Base-by-base conservation (phyloP, 1,140 invertebrate genomes). In the Calephelis virginiensis region DNA sequence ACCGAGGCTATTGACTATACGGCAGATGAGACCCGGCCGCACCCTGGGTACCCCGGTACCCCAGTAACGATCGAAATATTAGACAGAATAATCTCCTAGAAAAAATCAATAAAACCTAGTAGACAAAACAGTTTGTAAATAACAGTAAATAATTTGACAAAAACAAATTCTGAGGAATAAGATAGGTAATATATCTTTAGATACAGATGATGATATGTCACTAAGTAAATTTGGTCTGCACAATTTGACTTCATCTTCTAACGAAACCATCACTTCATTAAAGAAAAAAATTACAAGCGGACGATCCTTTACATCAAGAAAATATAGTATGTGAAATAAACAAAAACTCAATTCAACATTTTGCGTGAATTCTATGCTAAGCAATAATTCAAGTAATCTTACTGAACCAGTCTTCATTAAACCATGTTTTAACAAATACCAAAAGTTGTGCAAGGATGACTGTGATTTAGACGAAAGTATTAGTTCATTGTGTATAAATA, bases 391-490 rank as follows among this genome's bases (percentile, higher is more conserved):
- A 38, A 82, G 76, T 71, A 76, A 78, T 43, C 67, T 85, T 8
- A 76, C 82, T 13, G 83, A 91, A 13, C 78, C 76, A 56, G 74
- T 91, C 56, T 89, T 89, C 62, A 63, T 78, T 11, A 90, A 88
- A 72, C 85, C 89, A 11, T 82, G 82, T 10, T 90, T 89, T 63
- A 85, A 89, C 65, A 84, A 83, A 53, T 91, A 88, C 69, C 87
- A 89, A 68, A 88, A 90, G 64, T 67, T 83, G 11, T 66, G 68
- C 8, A 88, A 84, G 61, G 84, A 88, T 47, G 87, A 90, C 65
- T 90, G 88, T 0, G 88, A 92, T 72, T 91, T 92, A 69, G 87
- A 92, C 69, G 85, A 91, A 69, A 91, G 90, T 64, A 92, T 92
- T 50, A 91, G 86, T 75, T 86, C 81, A 37, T 78, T 91, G 59